Percentiles rank a stretch among this genome's conserved stretches.
These are phyloP conservation scores for Achlya flavicornis DNA, from an alignment of 2,888 invertebrate genomes.

Conservation along the genomic window DNA sequence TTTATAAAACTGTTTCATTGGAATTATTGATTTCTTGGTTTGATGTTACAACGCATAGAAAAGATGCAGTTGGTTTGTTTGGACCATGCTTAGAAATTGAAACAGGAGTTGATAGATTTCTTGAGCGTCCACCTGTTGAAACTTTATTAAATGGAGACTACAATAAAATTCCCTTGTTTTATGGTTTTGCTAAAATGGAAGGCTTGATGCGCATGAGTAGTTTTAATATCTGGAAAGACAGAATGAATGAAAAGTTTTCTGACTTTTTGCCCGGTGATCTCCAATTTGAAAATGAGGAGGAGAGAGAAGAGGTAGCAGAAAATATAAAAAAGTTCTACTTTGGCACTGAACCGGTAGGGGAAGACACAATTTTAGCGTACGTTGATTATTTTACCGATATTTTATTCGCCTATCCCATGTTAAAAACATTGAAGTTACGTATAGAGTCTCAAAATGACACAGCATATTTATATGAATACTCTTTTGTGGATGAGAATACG, in stretches of 20 bases:
- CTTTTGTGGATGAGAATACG: conserved; percentile 43
- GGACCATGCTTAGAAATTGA: conserved; percentile 42
- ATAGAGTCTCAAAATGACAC: conserved; percentile 38
- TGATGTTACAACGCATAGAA: conserved; percentile 1
- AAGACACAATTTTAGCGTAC: conserved; percentile 30
- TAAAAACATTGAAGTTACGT: conserved; percentile 42
- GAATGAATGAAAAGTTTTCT: conserved; percentile 50
- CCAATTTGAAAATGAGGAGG: conserved; percentile 38
- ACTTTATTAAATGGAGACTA: conserved; percentile 31
- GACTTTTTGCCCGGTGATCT: conserved; percentile 52
- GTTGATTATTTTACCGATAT: conserved; percentile 60
- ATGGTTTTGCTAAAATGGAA: conserved; percentile 52
- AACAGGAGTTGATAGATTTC: conserved; percentile 34
- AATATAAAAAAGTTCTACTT: conserved; percentile 53
- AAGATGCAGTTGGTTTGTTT: conserved; percentile 21
- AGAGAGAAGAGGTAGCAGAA: conserved; percentile 38
- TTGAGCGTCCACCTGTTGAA: conserved; percentile 35
- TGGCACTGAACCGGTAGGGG: conserved; percentile 38
- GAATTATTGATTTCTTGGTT: conserved; percentile 18
- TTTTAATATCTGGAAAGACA: conserved; percentile 35
- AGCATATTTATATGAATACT: conserved; percentile 56
- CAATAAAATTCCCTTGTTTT: conserved; percentile 35
- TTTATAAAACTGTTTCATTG: conserved; percentile 44
- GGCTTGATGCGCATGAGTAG: conserved; percentile 33
- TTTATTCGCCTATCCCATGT: conserved; percentile 42